Evolutionary conservation across 2,888 invertebrate genomes (phyloP).

Genomic region (Ochropleura leucogaster): DNA sequence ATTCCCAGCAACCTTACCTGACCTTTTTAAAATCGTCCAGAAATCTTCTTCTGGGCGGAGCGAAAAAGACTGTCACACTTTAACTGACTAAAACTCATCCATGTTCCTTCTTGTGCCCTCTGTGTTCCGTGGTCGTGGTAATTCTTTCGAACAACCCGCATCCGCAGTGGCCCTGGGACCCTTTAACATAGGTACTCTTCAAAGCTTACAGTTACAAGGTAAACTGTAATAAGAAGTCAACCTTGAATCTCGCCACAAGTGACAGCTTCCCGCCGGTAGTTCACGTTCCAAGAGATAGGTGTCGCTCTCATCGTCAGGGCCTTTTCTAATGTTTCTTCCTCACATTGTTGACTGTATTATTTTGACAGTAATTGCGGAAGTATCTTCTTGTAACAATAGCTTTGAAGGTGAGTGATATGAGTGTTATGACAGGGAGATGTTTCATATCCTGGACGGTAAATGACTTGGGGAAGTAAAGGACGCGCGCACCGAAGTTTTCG

Average conservation of each 20-base stretch:
- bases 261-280: constrained; percentile 34
- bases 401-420: constrained; percentile 11
- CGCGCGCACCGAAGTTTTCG: too few species aligned
- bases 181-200: not conserved
- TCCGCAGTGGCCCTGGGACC: too few species aligned
- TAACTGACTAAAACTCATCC: too few species aligned
- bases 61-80: too few species aligned
- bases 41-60: too few species aligned
- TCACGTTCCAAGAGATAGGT: constrained; percentile 12
- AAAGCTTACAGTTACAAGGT: not conserved
- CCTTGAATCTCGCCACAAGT: constrained; percentile 22
- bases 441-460: not conserved
- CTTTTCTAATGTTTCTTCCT: constrained; percentile 47
- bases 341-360: constrained; percentile 41
- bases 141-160: too few species aligned
- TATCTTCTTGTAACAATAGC: constrained; percentile 33
- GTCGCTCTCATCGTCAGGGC: constrained; percentile 41
- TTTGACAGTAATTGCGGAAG: constrained; percentile 42
- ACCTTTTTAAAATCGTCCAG: too few species aligned
- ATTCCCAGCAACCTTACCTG: too few species aligned
- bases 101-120: too few species aligned
- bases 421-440: not conserved
- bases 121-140: too few species aligned
- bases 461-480: not conserved
- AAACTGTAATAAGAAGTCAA: not conserved